A percentile compares a stretch with the other conserved stretches of the same genome.
phyloP scores from a whole-genome alignment of 2,797 vertebrate species.

The Hydrolagus colliei region DNA sequence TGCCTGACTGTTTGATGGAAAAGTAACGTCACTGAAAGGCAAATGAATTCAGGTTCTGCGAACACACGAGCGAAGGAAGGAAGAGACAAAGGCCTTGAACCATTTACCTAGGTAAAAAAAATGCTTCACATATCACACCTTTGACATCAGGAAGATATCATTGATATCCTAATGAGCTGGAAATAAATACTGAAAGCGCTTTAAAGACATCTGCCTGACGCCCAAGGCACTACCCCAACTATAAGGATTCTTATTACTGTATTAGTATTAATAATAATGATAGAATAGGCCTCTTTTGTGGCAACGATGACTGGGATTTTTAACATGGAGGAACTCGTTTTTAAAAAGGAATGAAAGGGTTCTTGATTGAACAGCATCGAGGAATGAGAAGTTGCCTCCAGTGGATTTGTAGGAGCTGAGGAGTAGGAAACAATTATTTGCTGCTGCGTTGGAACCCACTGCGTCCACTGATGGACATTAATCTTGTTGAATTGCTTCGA shows the following conservation, averaged over 20 bases:
- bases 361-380: not conserved
- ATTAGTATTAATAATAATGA: no score
- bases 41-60: no score
- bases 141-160: not conserved
- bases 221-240: no score
- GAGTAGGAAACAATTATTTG: not conserved
- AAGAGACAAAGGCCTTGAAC: not conserved
- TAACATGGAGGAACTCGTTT: not conserved
- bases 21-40: not conserved
- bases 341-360: not conserved
- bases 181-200: no score
- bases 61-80: not conserved
- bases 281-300: no score
- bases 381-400: conserved; percentile 4
- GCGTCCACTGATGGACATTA: not conserved
- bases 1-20: conserved; percentile 8
- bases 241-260: no score
- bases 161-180: no score
- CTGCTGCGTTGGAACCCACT: not conserved
- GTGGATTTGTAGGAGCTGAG: not conserved
- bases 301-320: not conserved
- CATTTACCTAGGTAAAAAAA: not conserved
- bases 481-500: not conserved
- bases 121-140: not conserved
- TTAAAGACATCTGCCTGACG: no score